These are phyloP conservation scores for Lethrus apterus DNA, from an alignment of 1,140 invertebrate species.

Conservation along the genomic window DNA sequence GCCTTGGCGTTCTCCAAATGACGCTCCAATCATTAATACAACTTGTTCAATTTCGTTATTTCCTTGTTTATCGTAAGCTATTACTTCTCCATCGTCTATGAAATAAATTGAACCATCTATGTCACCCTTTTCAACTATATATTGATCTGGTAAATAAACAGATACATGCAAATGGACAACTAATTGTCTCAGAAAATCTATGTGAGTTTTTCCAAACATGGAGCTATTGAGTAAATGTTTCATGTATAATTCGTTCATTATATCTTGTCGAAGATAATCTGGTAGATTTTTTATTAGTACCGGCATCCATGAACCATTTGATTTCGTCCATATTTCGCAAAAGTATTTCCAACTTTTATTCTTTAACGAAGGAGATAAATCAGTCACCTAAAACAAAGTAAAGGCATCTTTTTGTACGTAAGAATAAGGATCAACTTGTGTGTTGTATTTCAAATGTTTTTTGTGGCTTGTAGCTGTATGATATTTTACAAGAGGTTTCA, in stretches of 20 bases:
- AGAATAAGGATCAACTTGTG: no score
- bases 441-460: no score
- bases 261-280: conserved; percentile 15
- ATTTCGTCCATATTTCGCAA: conserved; percentile 13
- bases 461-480: no score
- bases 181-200: conserved; percentile 42
- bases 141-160: conserved; percentile 43
- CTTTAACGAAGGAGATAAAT: conserved; percentile 14
- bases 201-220: conserved; percentile 41
- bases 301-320: conserved; percentile 16
- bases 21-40: background rate
- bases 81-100: conserved; percentile 43
- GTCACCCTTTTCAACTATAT: conserved; percentile 41
- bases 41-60: conserved; percentile 8
- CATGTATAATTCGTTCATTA: conserved; percentile 42
- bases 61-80: conserved; percentile 14
- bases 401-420: no score
- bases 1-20: conserved; percentile 19
- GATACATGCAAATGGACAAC: conserved; percentile 41
- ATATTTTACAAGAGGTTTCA: no score
- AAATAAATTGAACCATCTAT: conserved; percentile 45
- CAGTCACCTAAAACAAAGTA: background rate
- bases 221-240: conserved; percentile 39
- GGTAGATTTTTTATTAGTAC: conserved; percentile 7
- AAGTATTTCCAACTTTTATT: conserved; percentile 19